These are phyloP conservation scores for Anhinga rufa DNA, from an alignment of 2,113 vertebrate genomes.

Conservation along the genomic window DNA sequence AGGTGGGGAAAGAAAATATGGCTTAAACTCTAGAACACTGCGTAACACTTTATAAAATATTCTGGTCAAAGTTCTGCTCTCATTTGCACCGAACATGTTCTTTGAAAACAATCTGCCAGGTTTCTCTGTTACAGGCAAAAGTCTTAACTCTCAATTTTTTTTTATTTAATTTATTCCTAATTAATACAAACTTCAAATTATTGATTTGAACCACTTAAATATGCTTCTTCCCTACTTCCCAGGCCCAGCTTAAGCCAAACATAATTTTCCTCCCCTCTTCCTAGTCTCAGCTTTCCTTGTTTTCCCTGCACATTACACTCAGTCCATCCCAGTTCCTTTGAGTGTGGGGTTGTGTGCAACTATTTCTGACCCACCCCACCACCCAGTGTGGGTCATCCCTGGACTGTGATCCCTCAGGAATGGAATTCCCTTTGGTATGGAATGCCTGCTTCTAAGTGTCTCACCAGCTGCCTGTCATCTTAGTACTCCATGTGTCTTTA, in stretches of 20 bases:
- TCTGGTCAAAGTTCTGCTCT: not conserved
- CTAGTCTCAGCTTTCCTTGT: not conserved
- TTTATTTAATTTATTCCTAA: not conserved
- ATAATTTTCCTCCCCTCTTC: not conserved
- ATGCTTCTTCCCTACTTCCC: not conserved
- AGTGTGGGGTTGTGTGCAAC: not conserved
- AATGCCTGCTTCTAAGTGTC: not conserved
- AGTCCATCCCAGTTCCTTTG: not conserved
- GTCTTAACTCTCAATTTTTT: not conserved
- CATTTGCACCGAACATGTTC: not conserved
- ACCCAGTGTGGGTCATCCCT: fast-evolving
- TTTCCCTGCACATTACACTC: not conserved
- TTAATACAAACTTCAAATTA: not conserved
- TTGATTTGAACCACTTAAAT: not conserved
- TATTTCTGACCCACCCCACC: not conserved
- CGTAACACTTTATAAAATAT: not conserved
- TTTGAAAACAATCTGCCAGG: not conserved
- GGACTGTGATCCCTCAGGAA: not conserved
- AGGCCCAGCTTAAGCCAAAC: not conserved
- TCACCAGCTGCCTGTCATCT: not conserved
- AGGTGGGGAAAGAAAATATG: slow-evolving; percentile 59
- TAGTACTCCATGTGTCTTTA: fast-evolving
- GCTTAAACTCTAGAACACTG: not conserved
- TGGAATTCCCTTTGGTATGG: not conserved
- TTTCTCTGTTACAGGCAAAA: not conserved